phyloP scores from a whole-genome alignment of 2,113 vertebrate species.

The Erythrocercus mccallii region DNA sequence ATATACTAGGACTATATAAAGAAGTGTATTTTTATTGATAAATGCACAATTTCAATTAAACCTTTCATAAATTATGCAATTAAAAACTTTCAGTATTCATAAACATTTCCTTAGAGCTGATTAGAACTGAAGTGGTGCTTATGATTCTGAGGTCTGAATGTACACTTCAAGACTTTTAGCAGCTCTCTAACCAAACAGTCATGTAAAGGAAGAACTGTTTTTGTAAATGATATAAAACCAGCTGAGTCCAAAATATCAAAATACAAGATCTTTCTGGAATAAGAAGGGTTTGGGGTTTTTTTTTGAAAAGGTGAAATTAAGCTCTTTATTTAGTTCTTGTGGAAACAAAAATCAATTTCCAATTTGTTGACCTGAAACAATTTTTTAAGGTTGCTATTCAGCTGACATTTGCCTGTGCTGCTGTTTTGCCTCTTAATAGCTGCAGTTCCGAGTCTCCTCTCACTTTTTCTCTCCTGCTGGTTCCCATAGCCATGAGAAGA shows the following conservation, averaged over 20 bases:
- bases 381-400: not conserved
- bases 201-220: not conserved
- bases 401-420: not conserved
- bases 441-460: not conserved
- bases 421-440: not conserved
- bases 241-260: not conserved
- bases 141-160: not conserved
- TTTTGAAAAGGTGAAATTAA: not conserved
- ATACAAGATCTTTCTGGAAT: not conserved
- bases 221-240: not conserved
- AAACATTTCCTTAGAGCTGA: not conserved
- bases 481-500: not conserved
- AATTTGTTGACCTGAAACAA: not conserved
- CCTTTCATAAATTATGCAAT: not conserved
- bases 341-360: not conserved
- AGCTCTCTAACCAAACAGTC: not conserved
- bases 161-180: not conserved
- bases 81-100: not conserved
- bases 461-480: not conserved
- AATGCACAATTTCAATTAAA: not conserved
- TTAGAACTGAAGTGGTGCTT: not conserved
- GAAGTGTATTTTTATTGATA: not conserved
- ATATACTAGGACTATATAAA: not conserved
- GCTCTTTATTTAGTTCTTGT: not conserved
- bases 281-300: not conserved